These are phyloP conservation scores for Drosophila ochracea DNA, from an alignment of 2,888 invertebrate genomes.

Conservation along the genomic window DNA sequence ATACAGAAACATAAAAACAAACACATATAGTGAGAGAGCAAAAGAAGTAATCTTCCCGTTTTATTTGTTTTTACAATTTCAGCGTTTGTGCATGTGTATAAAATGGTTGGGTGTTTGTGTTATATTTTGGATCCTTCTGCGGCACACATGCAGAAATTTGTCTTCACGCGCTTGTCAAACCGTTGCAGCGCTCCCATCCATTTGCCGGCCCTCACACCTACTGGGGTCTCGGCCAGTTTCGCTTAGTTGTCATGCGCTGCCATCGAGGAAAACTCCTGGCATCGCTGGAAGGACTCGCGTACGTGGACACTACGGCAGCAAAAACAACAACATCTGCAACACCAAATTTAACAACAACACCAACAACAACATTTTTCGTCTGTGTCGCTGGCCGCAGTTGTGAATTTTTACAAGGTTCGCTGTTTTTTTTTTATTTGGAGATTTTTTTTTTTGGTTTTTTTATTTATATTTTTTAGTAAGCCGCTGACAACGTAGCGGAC, in stretches of 20 bases:
- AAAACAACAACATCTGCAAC: constrained; percentile 45
- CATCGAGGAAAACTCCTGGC: constrained; percentile 68
- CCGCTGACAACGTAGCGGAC: constrained; percentile 55
- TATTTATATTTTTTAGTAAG: constrained; percentile 42
- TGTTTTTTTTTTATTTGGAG: constrained; percentile 40
- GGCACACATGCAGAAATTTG: constrained; percentile 75
- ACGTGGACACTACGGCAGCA: constrained; percentile 66
- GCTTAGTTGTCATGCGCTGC: constrained; percentile 74
- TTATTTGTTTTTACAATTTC: constrained; percentile 75
- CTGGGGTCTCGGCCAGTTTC: constrained; percentile 35
- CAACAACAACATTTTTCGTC: constrained; percentile 26
- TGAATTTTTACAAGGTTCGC: constrained; percentile 77
- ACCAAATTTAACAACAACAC: constrained; percentile 2
- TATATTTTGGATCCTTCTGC: constrained; percentile 41
- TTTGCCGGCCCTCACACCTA: constrained; percentile 56
- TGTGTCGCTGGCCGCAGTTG: constrained; percentile 44
- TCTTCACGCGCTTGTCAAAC: constrained; percentile 79
- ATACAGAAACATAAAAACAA: constrained; percentile 23
- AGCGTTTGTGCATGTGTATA: constrained; percentile 46
- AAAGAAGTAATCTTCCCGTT: constrained; percentile 60
- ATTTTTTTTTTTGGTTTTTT: constrained; percentile 14
- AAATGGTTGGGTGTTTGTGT: constrained; percentile 17
- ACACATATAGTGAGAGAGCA: constrained; percentile 12
- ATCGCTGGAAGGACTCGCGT: constrained; percentile 53
- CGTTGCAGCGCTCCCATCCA: constrained; percentile 75